Evolutionary conservation across 2,888 invertebrate genomes (phyloP).

Genomic region (Lamproptera curius): DNA sequence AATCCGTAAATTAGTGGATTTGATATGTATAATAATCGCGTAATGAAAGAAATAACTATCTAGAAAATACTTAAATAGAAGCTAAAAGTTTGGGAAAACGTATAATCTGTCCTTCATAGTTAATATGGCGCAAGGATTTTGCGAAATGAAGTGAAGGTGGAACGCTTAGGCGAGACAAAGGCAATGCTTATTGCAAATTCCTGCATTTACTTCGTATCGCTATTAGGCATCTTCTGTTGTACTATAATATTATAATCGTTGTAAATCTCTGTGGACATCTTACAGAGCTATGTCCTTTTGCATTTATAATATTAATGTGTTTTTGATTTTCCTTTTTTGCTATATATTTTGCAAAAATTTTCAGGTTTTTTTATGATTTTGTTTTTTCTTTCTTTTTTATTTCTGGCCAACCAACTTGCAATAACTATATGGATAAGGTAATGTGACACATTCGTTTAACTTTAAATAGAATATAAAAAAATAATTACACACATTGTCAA

Average conservation of each 20-base stretch:
- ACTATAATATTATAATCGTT: conserved; percentile 40
- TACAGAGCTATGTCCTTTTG: conserved; percentile 1
- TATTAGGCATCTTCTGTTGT: conserved; percentile 58
- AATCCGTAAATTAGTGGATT: too few species aligned
- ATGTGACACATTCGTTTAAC: too few species aligned
- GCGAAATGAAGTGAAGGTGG: conserved; percentile 53
- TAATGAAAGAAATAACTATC: too few species aligned
- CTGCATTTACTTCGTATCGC: conserved; percentile 59
- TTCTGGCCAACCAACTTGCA: too few species aligned
- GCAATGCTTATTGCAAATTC: conserved; percentile 73
- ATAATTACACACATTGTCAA: too few species aligned
- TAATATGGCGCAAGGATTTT: conserved; percentile 66
- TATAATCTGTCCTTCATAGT: conserved; percentile 45
- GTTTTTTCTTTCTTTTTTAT: too few species aligned
- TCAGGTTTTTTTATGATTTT: too few species aligned
- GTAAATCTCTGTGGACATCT: conserved; percentile 16
- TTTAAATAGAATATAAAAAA: too few species aligned
- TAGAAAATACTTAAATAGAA: conserved; percentile 27
- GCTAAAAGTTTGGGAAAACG: conserved; percentile 33
- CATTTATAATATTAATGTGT: not conserved
- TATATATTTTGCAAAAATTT: too few species aligned
- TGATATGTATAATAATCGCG: too few species aligned
- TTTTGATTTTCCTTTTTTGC: not conserved
- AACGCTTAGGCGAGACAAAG: conserved; percentile 57
- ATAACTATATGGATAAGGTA: too few species aligned